phyloP scores from a whole-genome alignment of 2,888 invertebrate species.

The Xestia rhomboidea region DNA sequence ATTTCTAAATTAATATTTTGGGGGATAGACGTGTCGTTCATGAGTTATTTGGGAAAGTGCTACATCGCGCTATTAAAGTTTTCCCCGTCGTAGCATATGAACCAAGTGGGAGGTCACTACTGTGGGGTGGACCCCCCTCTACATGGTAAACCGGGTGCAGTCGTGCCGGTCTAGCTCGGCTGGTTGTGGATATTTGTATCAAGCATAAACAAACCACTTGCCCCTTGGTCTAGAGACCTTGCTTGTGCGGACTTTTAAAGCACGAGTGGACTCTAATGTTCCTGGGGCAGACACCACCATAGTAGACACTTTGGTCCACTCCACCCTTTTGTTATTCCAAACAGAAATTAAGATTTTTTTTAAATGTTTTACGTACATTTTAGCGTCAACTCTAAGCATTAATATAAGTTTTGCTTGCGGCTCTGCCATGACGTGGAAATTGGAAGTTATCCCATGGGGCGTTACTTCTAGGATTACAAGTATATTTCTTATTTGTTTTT shows the following conservation, averaged over 20 bases:
- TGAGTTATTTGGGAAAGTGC: constrained; percentile 1
- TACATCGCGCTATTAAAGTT: constrained; percentile 35
- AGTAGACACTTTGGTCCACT: constrained; percentile 21
- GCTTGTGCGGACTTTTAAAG: not conserved
- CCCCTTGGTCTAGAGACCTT: constrained; percentile 11
- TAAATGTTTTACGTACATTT: not conserved
- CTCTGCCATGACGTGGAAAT: not conserved
- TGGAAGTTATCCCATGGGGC: not conserved
- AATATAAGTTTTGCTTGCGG: not conserved
- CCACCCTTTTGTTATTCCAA: not conserved
- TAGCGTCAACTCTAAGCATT: not conserved
- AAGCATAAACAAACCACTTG: constrained; percentile 7
- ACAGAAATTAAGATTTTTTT: not conserved
- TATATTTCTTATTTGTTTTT: not conserved
- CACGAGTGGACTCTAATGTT: not conserved
- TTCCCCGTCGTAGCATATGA: not conserved
- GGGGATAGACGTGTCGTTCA: not conserved
- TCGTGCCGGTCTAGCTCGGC: constrained; percentile 17
- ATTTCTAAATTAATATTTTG: not conserved
- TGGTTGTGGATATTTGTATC: not conserved
- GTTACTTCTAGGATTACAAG: not conserved
- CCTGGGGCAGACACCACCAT: constrained; percentile 12
- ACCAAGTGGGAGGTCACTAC: not conserved
- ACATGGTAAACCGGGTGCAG: constrained; percentile 25
- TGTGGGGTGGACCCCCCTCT: constrained; percentile 20